These are phyloP conservation scores for Sus cebifrons DNA, from an alignment of 2,797 vertebrate genomes.

Conservation along the genomic window DNA sequence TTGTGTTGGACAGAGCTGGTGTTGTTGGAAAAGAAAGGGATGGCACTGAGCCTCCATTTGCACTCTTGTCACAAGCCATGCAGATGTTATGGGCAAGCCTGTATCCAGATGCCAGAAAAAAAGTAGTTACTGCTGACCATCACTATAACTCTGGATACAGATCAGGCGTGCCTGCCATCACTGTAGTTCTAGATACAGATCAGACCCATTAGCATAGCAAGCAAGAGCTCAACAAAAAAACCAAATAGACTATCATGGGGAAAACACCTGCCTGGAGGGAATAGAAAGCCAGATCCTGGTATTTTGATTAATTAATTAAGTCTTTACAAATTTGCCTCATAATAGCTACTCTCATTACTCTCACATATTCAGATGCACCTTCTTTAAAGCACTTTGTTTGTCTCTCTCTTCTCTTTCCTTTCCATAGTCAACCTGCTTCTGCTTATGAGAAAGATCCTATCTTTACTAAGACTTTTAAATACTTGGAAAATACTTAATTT, in stretches of 20 bases:
- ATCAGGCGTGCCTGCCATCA: neutral
- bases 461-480: neutral
- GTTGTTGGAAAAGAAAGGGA: neutral
- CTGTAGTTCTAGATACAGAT: neutral
- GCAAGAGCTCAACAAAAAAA: neutral
- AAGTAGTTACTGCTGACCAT: too few species aligned
- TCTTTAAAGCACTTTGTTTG: neutral
- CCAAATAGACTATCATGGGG: fast-evolving
- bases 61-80: neutral
- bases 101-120: neutral
- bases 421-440: neutral
- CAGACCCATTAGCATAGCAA: neutral
- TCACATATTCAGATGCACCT: neutral
- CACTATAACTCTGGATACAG: neutral
- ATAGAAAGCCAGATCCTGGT: neutral
- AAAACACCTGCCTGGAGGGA: neutral
- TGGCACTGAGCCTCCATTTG: neutral
- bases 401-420: neutral
- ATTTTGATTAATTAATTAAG: neutral
- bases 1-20: neutral
- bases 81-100: neutral
- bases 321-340: neutral
- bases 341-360: neutral
- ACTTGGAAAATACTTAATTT: neutral
- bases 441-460: neutral